Conservation (phyloP, 2,113 vertebrate species). For the Vidua macroura region DNA sequence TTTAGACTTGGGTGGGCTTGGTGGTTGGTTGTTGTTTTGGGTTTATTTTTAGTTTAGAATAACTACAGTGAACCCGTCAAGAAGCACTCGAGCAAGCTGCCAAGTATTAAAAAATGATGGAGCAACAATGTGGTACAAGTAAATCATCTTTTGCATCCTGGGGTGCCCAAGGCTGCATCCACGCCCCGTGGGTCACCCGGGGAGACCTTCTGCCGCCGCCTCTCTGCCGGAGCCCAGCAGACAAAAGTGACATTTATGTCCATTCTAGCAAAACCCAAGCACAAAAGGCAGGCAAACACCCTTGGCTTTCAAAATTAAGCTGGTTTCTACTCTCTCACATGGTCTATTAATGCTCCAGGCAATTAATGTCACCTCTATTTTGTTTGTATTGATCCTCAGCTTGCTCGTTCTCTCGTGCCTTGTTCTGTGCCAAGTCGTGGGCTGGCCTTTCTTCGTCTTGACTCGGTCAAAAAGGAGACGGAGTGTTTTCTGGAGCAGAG, state of each 20-base stretch:
- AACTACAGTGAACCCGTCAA: neutral
- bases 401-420: neutral
- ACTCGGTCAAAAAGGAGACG: conserved; percentile 1
- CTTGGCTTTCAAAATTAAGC: conserved; percentile 25
- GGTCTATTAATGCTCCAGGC: conserved; percentile 43
- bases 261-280: neutral
- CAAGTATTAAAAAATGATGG: neutral
- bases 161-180: neutral
- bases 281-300: neutral
- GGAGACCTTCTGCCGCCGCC: neutral
- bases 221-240: neutral
- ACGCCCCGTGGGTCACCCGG: neutral
- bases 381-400: conserved; percentile 32
- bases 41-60: neutral
- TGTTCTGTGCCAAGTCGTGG: neutral
- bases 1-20: neutral
- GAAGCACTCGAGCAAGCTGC: neutral
- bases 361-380: conserved; percentile 51
- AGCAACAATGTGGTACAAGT: neutral
- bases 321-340: neutral
- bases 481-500: neutral
- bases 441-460: neutral
- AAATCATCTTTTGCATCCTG: neutral
- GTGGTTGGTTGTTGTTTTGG: neutral
- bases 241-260: neutral